A percentile compares a stretch with the other conserved stretches of the same genome.
Evolutionary conservation across 64 coral and sea anemone species (phyloP).

Genomic region (Anthopleura sola): DNA sequence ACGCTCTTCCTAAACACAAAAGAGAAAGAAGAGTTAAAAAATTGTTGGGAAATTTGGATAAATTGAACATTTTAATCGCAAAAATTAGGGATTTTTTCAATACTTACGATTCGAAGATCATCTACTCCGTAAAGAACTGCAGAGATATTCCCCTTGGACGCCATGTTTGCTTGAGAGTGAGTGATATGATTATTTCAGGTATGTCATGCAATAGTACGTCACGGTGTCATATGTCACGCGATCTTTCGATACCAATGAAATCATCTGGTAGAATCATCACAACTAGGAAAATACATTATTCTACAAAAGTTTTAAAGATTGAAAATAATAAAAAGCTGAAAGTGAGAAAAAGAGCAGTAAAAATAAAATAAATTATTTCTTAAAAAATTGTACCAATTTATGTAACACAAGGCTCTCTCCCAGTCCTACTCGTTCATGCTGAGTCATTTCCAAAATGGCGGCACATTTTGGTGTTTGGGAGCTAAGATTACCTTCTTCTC

Average conservation of each 20-base stretch:
- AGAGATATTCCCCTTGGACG: slow-evolving; percentile 51
- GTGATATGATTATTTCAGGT: not conserved
- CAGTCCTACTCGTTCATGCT: not conserved
- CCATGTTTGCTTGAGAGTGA: slow-evolving; percentile 8
- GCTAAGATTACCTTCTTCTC: slow-evolving; percentile 66
- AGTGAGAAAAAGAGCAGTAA: not conserved
- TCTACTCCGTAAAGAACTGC: slow-evolving; percentile 71
- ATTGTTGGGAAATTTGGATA: not conserved
- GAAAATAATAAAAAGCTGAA: too few relatives aligned
- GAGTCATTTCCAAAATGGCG: slow-evolving; percentile 71
- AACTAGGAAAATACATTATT: too few relatives aligned
- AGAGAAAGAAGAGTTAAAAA: not conserved
- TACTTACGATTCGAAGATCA: slow-evolving; percentile 63
- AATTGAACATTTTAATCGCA: too few relatives aligned
- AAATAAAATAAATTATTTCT: not conserved
- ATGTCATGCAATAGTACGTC: not conserved
- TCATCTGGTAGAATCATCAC: too few relatives aligned
- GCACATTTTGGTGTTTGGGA: slow-evolving; percentile 77
- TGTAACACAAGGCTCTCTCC: not conserved
- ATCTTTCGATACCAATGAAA: not conserved
- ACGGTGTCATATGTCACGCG: not conserved
- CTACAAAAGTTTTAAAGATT: too few relatives aligned
- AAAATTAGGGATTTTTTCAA: not conserved
- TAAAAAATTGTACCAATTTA: not conserved
- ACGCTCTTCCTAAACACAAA: slow-evolving; percentile 63